phyloP scores from a whole-genome alignment of 2,797 vertebrate genomes.

The Mormyrus hasselquistii region DNA sequence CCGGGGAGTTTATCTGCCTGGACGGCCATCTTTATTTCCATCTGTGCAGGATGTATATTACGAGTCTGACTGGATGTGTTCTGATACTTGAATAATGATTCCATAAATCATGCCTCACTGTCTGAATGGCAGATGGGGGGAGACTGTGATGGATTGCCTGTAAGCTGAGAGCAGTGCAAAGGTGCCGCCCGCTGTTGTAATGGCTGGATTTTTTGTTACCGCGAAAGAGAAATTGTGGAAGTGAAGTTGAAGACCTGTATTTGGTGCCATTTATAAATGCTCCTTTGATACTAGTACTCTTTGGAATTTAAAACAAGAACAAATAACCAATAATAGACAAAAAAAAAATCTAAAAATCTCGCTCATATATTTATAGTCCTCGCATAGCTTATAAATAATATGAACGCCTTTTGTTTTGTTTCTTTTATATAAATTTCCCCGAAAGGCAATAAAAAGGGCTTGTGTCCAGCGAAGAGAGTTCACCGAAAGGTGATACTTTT shows the following conservation, averaged over 20 bases:
- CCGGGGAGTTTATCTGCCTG: slow-evolving; percentile 19
- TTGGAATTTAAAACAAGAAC: neutral
- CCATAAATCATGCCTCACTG: slow-evolving; percentile 21
- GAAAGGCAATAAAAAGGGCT: neutral
- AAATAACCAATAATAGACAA: neutral
- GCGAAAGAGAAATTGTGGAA: neutral
- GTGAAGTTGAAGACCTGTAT: neutral
- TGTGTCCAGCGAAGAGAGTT: neutral
- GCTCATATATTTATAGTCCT: neutral
- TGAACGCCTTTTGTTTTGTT: neutral
- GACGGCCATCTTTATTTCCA: slow-evolving; percentile 14
- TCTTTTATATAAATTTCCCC: neutral
- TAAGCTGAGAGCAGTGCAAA: slow-evolving; percentile 9
- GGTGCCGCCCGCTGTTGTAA: neutral
- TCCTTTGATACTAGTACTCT: neutral
- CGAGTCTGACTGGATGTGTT: slow-evolving; percentile 19
- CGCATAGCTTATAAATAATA: neutral
- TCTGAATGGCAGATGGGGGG: neutral
- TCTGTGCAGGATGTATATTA: slow-evolving; percentile 15
- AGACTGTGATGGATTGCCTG: slow-evolving; percentile 13
- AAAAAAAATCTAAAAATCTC: neutral
- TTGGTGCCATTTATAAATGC: neutral
- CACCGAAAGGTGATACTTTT: neutral
- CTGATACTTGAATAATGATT: slow-evolving; percentile 19
- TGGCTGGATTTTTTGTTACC: neutral